Base-by-base conservation (phyloP, 2,888 invertebrate genomes). In the Acrobasis consociella region DNA sequence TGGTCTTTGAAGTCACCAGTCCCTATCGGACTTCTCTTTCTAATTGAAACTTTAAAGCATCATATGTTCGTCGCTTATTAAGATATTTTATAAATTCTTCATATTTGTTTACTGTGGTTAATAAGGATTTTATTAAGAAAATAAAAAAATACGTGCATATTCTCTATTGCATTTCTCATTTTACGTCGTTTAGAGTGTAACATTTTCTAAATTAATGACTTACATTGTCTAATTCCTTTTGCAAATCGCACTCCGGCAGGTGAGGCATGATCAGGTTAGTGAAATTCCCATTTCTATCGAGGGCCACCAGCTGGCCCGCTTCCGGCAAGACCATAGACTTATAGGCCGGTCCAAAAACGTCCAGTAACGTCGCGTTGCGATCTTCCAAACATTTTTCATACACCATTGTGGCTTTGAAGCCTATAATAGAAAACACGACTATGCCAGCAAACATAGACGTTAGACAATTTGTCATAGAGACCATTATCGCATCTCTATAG, bases 401-500 rank as follows among this genome's bases (percentile, higher is more conserved):
- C n/a, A 95, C 95, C 95, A 96, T 95, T 1, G 96, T 96, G 0
- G 97, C 97, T 86, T 98, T 98, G 80, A 98, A 98, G 13, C 98
- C 99, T 68, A 99, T 97, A 42, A 99, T 96, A 0, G 98, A 97
- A 84, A 99, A 99, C 17, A 99, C 98, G 2, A 99, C 98, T 55
- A 99, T 96, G 0, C 98, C 98, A 61, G 99, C 99, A 82, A 99
- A 99, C 96, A 99, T 97, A 1, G 98, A 98, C 0, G 99, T 99
- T 73, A 97, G 95, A 79, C 98, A 98, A 84, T 99, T 99, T 11
- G 98, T 98, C 74, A 98, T 88, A 22, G 98, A 98, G 46, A 99
- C 98, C 90, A 97, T 95, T 62, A 98, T 94, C 9, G 98, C 98
- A 83, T 99, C 99, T 69, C 98, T 94, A 80, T 97, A 98, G 84